A percentile compares a stretch with the other conserved stretches of the same genome.
Evolutionary conservation across 2,113 vertebrate genomes (phyloP).

Genomic region (Pterocles gutturalis): DNA sequence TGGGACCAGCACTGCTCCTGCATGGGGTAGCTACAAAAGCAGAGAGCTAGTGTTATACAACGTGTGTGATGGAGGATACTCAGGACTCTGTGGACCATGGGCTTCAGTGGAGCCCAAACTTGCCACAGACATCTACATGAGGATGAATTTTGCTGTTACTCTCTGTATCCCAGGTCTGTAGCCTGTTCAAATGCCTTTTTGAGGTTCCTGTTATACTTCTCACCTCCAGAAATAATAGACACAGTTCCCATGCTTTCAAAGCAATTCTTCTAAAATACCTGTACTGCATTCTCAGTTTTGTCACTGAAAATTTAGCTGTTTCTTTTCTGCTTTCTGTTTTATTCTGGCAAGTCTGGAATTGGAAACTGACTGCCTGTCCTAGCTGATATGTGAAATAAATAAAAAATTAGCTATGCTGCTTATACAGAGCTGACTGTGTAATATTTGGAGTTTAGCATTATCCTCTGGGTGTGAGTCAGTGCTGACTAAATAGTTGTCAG

Average conservation of each 20-base stretch:
- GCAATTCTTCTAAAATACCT: not conserved
- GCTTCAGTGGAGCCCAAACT: not conserved
- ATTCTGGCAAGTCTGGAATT: not conserved
- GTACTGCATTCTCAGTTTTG: not conserved
- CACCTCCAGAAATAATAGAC: not conserved
- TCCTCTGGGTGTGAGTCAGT: not conserved
- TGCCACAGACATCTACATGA: not conserved
- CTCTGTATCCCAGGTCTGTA: not conserved
- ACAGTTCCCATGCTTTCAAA: not conserved
- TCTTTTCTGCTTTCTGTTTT: not conserved
- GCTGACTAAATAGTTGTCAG: not conserved
- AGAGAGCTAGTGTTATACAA: not conserved
- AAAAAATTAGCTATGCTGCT: not conserved
- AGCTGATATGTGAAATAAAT: not conserved
- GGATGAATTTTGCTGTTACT: not conserved
- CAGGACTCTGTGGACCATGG: rapidly evolving
- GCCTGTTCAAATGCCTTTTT: not conserved
- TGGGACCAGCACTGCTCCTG: not conserved
- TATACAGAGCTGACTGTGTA: not conserved
- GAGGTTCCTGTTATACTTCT: not conserved
- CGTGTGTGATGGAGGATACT: rapidly evolving
- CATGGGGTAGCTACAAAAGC: not conserved
- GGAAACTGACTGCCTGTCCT: not conserved
- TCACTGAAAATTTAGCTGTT: not conserved
- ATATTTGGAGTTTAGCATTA: not conserved